phyloP scores from a whole-genome alignment of 2,888 invertebrate species.

The Eupelmus urozonus region DNA sequence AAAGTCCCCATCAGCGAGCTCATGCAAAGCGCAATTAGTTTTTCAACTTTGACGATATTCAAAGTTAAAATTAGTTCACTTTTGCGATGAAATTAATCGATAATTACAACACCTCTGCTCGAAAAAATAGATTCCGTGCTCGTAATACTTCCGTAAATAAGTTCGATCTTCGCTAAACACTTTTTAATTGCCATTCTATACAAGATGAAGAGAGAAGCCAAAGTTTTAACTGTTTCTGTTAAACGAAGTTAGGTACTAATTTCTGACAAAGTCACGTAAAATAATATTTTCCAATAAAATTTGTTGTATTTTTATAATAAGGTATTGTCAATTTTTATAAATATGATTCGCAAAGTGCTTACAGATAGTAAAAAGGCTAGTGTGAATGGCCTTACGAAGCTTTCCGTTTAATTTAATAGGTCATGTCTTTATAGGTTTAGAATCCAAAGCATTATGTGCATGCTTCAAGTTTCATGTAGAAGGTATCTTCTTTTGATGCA shows the following conservation, averaged over 20 bases:
- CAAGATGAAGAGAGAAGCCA: not conserved
- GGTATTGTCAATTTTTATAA: too few relatives aligned
- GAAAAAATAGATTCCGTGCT: not conserved
- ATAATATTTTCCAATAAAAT: not conserved
- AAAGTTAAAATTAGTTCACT: conserved; percentile 42
- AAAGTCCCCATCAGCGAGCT: conserved; percentile 4
- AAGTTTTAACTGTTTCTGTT: conserved; percentile 3
- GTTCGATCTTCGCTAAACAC: conserved; percentile 1
- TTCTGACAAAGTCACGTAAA: not conserved
- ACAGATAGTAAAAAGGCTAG: too few relatives aligned
- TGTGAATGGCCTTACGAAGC: not conserved
- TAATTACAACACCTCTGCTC: conserved; percentile 3
- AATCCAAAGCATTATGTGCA: not conserved
- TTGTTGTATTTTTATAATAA: not conserved
- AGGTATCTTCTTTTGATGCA: not conserved
- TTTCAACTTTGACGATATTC: conserved; percentile 27
- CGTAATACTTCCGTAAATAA: conserved; percentile 1
- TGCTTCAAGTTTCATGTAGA: not conserved
- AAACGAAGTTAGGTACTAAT: not conserved
- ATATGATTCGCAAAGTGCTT: too few relatives aligned
- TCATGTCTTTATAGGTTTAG: not conserved
- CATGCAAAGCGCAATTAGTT: conserved; percentile 22
- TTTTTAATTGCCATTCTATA: conserved; percentile 11
- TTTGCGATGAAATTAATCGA: conserved; percentile 23
- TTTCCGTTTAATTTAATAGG: conserved; percentile 5